phyloP scores from a whole-genome alignment of 2,888 invertebrate genomes.

The Thyatira batis region DNA sequence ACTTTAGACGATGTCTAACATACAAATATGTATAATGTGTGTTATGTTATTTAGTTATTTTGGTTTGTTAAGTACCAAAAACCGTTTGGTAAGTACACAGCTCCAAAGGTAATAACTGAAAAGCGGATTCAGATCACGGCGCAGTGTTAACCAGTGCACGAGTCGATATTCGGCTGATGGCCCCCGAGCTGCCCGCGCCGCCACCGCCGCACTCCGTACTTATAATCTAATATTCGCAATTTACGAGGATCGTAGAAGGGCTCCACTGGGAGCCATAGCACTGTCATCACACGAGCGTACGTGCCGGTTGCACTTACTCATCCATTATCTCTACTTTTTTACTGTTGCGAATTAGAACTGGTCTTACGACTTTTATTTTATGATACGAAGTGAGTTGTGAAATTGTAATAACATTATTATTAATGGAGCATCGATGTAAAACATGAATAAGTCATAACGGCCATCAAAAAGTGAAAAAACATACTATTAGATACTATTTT shows the following conservation, averaged over 20 bases:
- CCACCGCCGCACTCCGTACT: slow-evolving; percentile 74
- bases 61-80: no score
- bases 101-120: slow-evolving; percentile 53
- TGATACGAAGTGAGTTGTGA: no score
- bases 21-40: no score
- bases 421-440: no score
- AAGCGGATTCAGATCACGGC: slow-evolving; percentile 75
- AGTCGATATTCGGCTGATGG: slow-evolving; percentile 76
- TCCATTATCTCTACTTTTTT: slow-evolving; percentile 60
- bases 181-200: slow-evolving; percentile 51
- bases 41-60: no score
- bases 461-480: no score
- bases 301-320: slow-evolving; percentile 71
- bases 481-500: no score
- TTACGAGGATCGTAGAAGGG: slow-evolving; percentile 77
- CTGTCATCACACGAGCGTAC: slow-evolving; percentile 75
- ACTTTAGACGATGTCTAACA: no score
- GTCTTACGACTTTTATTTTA: no score
- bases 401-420: no score
- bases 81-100: slow-evolving; percentile 45
- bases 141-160: slow-evolving; percentile 65
- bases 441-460: no score
- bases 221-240: slow-evolving; percentile 82
- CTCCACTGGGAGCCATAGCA: slow-evolving; percentile 71
- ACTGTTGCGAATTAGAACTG: slow-evolving; percentile 6